phyloP scores from a whole-genome alignment of 2,113 vertebrate species.

The Notechis scutatus region DNA sequence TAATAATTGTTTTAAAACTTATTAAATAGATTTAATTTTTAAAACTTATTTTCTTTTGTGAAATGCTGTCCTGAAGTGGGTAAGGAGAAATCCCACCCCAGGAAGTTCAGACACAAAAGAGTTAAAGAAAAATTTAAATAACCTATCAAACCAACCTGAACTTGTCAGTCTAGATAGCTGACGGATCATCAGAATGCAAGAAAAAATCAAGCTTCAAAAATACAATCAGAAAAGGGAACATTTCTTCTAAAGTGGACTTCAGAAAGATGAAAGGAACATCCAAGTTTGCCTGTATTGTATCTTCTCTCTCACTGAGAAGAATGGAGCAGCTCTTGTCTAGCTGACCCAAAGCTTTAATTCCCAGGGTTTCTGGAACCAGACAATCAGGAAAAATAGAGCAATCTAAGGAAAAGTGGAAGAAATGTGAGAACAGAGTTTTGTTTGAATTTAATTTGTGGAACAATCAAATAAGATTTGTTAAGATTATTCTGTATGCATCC shows the following conservation, averaged over 20 bases:
- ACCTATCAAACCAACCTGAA: background rate
- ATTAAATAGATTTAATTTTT: background rate
- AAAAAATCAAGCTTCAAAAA: background rate
- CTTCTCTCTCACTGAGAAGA: background rate
- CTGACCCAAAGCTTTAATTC: background rate
- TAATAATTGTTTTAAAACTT: background rate
- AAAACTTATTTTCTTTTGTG: background rate
- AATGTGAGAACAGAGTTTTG: background rate
- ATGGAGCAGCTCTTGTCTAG: background rate
- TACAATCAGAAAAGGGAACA: background rate
- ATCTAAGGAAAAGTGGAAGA: background rate
- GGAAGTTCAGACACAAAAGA: background rate
- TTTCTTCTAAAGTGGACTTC: background rate
- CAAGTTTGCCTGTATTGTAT: background rate
- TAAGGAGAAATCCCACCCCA: background rate
- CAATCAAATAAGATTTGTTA: too few relatives aligned
- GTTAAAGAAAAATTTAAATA: background rate
- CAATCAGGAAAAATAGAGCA: background rate
- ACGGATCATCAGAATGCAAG: background rate
- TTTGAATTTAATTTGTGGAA: background rate
- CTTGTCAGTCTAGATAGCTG: background rate
- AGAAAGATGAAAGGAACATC: background rate
- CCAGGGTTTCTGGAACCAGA: background rate
- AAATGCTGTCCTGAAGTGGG: background rate
- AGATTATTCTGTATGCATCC: background rate